Conservation (phyloP, 2,797 vertebrate species). For the Diceros bicornis region DNA sequence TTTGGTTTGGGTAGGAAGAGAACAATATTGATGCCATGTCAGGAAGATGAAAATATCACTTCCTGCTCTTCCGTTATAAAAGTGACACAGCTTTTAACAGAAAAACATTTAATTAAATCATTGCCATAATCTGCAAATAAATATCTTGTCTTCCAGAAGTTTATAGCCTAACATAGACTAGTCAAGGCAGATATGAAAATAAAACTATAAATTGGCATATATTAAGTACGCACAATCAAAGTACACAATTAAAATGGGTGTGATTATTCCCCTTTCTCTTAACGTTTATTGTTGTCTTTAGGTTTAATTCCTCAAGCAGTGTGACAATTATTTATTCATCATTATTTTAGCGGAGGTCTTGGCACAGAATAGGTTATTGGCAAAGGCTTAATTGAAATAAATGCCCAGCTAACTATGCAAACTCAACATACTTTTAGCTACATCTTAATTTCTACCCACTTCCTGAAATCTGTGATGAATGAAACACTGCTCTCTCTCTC, state of each 20-base stretch:
- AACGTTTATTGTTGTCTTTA: not conserved
- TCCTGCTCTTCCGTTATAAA: not conserved
- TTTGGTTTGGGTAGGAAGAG: not conserved
- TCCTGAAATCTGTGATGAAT: not conserved
- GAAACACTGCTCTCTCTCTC: not conserved
- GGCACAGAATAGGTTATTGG: not conserved
- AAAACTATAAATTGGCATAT: not conserved
- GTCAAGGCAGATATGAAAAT: not conserved
- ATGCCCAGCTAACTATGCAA: not conserved
- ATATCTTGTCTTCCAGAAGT: not conserved
- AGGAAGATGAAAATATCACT: not conserved
- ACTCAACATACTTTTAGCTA: not conserved
- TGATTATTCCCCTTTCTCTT: not conserved
- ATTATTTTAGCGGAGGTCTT: not conserved
- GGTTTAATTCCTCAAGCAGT: not conserved
- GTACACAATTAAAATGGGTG: not conserved
- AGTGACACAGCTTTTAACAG: not conserved
- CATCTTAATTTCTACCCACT: not conserved
- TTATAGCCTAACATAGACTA: not conserved
- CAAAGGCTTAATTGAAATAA: not conserved
- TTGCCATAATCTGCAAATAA: not conserved
- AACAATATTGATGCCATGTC: not conserved
- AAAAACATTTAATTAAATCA: slow-evolving; percentile 6
- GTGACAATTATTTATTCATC: not conserved
- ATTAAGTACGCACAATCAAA: not conserved